Base-by-base conservation (phyloP, 2,797 vertebrate genomes). In the Melanotaenia boesemani region DNA sequence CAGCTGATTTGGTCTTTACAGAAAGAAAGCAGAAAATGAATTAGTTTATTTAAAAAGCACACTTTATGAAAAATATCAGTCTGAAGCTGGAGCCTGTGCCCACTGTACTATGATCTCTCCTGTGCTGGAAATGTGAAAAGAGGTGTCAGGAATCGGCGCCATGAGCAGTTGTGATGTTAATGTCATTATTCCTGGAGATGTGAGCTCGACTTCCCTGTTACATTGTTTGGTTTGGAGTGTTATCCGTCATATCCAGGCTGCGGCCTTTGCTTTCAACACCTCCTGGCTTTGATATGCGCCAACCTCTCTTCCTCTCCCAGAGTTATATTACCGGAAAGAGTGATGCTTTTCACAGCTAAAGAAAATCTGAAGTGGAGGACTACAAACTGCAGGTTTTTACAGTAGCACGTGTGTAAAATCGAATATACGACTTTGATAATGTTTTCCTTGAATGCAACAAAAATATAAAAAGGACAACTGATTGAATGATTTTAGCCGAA, bases 261-360 rank as follows among this genome's bases (percentile, higher is more conserved):
- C 87, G 94, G 93, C 94, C 90, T 91, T 76, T 81, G 84, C 93
- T 95, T 95, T 96, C 91, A 96, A 95, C 95, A 96, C 96, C 95
- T 95, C 83, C 13, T 92, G 44, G 93, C 96, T 97, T 98, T 98
- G 97, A 98, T 97, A 96, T 97, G 96, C 96, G 95, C 70, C 87
- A 92, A 64, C 60, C 89, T 88, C 91, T 91, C 93, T 96, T 96
- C 94, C 95, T 95, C 92, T 95, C 89, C 77, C 60, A 88, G 91
- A 93, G 91, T 96, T 96, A 94, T 95, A 95, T 94, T 95, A 87
- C 95, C 88, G 90, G 94, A 96, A 95, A 95, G 91, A 93, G 95
- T 94, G 94, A 90, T 74, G 74, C 91, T 94, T 95, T 96, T 96
- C 94, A 96, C 96, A 95, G 93, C 92, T 94, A 90, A 52, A 8